Evolutionary conservation across 2,888 invertebrate species (phyloP).

Genomic region (Caenorhabditis sp.): DNA sequence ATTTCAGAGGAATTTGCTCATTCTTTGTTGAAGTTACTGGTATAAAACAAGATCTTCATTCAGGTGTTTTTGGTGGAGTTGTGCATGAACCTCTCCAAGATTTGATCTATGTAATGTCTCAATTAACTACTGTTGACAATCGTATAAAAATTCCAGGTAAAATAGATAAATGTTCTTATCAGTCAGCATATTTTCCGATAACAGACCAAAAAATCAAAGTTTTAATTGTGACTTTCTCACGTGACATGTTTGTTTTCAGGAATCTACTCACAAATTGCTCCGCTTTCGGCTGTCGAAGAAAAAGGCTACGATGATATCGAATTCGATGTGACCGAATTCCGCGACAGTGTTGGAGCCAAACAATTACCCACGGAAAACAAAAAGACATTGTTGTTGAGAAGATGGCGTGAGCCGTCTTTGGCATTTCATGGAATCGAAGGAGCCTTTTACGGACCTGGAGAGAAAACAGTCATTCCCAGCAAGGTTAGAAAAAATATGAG

Average conservation of each 20-base stretch:
- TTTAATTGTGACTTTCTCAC: not conserved
- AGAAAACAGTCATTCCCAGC: conserved; percentile 78
- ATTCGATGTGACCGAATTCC: conserved; percentile 78
- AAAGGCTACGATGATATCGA: conserved; percentile 83
- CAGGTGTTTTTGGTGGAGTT: conserved; percentile 92
- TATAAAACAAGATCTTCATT: conserved; percentile 91
- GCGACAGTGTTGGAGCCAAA: conserved; percentile 47
- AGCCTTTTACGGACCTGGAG: conserved; percentile 91
- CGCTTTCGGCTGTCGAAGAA: conserved; percentile 72
- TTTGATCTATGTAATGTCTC: conserved; percentile 84
- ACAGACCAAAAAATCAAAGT: not conserved
- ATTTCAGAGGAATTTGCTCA: conserved; percentile 78
- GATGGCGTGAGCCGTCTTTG: conserved; percentile 72
- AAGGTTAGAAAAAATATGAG: not conserved
- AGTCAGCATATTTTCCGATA: not conserved
- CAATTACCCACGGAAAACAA: conserved; percentile 51
- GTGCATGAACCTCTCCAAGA: conserved; percentile 92
- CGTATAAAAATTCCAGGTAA: conserved; percentile 79
- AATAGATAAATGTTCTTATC: not conserved
- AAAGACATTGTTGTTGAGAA: conserved; percentile 44
- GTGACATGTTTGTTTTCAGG: conserved; percentile 25
- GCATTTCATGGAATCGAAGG: conserved; percentile 95
- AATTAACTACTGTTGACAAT: conserved; percentile 78
- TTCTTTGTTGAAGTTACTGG: conserved; percentile 83
- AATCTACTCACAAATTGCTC: conserved; percentile 82